Evolutionary conservation across 2,888 invertebrate genomes (phyloP).

Genomic region (Miltochrista miniata): DNA sequence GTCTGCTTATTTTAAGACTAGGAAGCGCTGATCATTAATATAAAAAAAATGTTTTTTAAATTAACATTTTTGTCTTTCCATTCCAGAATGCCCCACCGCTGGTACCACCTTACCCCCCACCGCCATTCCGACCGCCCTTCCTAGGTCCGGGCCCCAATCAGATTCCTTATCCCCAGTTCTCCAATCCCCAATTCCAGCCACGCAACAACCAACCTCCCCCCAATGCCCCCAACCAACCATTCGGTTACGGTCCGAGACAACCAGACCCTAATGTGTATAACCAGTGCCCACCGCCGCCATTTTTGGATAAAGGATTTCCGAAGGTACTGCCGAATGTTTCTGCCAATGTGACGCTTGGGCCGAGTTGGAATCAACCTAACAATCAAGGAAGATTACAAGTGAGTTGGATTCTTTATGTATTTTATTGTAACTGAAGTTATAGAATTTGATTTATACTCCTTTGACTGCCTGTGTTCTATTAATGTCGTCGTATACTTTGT

Average conservation of each 20-base stretch:
- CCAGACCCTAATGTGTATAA: constrained; percentile 1
- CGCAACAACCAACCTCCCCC: constrained; percentile 14
- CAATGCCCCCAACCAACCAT: constrained; percentile 27
- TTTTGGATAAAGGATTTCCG: constrained; percentile 43
- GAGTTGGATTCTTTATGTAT: neutral
- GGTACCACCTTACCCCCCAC: constrained; percentile 57
- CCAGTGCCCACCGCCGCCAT: constrained; percentile 11
- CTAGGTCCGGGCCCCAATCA: constrained; percentile 53
- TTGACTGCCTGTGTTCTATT: too few species aligned
- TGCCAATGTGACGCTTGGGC: constrained; percentile 44
- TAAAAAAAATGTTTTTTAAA: too few species aligned
- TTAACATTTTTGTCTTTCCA: neutral
- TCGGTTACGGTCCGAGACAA: constrained; percentile 9
- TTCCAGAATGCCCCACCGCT: constrained; percentile 49
- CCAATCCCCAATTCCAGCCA: constrained; percentile 51
- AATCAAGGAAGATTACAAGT: constrained; percentile 20
- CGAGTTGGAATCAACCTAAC: constrained; percentile 49
- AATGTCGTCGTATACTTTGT: too few species aligned
- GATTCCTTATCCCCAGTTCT: constrained; percentile 61
- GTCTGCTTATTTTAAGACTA: too few species aligned
- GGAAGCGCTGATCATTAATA: too few species aligned
- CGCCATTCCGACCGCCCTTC: constrained; percentile 49
- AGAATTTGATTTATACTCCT: too few species aligned
- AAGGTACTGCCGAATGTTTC: constrained; percentile 55
- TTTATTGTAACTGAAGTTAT: neutral